These are phyloP conservation scores for Recurvirostra avosetta DNA, from an alignment of 2,113 vertebrate species.

Conservation along the genomic window DNA sequence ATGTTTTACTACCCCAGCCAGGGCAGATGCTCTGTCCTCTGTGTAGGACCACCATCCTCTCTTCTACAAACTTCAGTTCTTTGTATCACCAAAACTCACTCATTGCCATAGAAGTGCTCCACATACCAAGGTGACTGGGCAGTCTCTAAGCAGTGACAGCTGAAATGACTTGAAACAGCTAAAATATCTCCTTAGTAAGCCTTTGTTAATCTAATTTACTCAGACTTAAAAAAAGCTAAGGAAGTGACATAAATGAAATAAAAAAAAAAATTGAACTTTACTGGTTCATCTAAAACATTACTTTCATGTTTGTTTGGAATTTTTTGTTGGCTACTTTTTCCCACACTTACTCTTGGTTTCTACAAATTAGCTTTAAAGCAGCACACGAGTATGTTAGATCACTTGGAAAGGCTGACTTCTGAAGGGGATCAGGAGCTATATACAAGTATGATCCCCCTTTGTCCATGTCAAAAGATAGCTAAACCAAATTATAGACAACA, in stretches of 20 bases:
- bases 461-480: not conserved
- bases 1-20: not conserved
- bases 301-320: not conserved
- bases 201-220: not conserved
- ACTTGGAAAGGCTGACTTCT: not conserved
- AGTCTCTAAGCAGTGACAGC: not conserved
- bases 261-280: not conserved
- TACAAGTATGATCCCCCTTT: not conserved
- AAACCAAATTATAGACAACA: not conserved
- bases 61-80: not conserved
- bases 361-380: not conserved
- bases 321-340: not conserved
- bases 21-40: not conserved
- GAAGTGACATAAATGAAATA: not conserved
- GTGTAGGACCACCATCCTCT: not conserved
- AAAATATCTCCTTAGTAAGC: not conserved
- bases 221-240: not conserved
- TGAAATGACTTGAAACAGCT: not conserved
- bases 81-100: not conserved
- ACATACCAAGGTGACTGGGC: not conserved
- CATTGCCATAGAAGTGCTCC: not conserved
- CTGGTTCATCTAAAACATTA: not conserved
- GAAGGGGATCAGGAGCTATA: not conserved
- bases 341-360: fast-evolving
- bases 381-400: not conserved